Conservation (phyloP, 2,888 invertebrate genomes). For the Muschampia plurimacula region DNA sequence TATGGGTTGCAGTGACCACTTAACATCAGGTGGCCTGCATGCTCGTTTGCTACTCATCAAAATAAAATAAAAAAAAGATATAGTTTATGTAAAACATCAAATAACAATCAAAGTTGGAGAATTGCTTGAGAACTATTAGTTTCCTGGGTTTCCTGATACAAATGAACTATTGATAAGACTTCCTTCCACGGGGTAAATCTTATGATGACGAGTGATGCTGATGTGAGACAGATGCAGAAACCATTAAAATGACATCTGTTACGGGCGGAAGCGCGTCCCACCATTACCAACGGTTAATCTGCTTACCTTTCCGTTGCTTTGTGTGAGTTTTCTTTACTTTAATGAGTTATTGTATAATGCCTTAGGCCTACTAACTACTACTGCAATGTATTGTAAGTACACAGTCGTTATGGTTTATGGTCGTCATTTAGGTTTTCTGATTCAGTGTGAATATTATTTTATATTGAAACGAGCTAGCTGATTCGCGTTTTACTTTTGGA, state of each 20-base stretch:
- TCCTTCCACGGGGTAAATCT: background rate
- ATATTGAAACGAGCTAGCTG: too few species aligned
- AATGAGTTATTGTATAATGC: constrained; percentile 7
- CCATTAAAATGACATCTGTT: constrained; percentile 33
- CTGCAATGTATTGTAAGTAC: background rate
- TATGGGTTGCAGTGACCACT: too few species aligned
- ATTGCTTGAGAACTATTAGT: background rate
- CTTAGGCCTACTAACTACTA: background rate
- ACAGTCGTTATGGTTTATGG: background rate
- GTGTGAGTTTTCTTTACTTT: constrained; percentile 8
- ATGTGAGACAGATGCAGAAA: constrained; percentile 12
- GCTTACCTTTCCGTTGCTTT: constrained; percentile 23
- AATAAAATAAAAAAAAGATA: too few species aligned
- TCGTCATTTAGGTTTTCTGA: background rate
- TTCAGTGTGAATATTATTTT: background rate
- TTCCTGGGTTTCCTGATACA: background rate
- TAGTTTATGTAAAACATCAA: background rate
- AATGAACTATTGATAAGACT: background rate
- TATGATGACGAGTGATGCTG: constrained; percentile 1
- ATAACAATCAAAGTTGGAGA: background rate
- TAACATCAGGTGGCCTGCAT: too few species aligned
- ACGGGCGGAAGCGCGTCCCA: constrained; percentile 26
- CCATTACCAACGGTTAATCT: constrained; percentile 9
- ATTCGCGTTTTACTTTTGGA: too few species aligned
- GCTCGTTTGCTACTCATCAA: too few species aligned